Evolutionary conservation across 2,113 vertebrate genomes (phyloP), one percentile per base, ranked within the genome.

Genomic region (Gila orcuttii): DNA sequence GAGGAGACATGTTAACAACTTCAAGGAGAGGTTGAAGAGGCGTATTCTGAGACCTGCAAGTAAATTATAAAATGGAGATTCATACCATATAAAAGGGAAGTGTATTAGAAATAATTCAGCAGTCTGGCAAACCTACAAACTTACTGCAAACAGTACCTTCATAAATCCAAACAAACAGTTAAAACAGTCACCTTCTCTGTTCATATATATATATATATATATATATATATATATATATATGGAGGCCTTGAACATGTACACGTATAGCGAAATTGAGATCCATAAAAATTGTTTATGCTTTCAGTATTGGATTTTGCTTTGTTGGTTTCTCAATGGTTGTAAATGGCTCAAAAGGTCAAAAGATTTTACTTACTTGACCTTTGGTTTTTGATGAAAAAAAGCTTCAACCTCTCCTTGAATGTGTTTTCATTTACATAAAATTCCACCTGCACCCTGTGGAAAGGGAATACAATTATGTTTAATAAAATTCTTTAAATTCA

Each of bases 321-420:
- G 47, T 15, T 62, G 19, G 33, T 39, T 68, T 33, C 6, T 57
- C 19, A 1, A 7, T 57, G 55, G 1, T 79, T 71, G 76, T 71
- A 11, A 42, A 39, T 82, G 28, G 23, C 33, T 71, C 36, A 83
- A 64, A 50, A 47, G 3, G 10, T 47, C 8, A 77, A 36, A 59
- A 1, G 75, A 36, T 66, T 86, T 60, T 87, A 96, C 98, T 97
- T 96, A 99, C 98, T 99, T 90, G 98, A 99, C 93, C 98, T 96
- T 94, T 99, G 98, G 96, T 99, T 99, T 93, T 99, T 99, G 95
- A 99, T 99, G 96, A 99, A 99, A 93, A 99, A 99, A 15, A 99
- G 96, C 91, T 99, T 99, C 88, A 99, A 96, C 42, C 98, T 93
- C 92, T 99, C 98, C 94, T 99, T 99, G 93, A 99, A 98, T 86